Conservation (phyloP, 1,140 invertebrate genomes). For the Coelopa frigida region DNA sequence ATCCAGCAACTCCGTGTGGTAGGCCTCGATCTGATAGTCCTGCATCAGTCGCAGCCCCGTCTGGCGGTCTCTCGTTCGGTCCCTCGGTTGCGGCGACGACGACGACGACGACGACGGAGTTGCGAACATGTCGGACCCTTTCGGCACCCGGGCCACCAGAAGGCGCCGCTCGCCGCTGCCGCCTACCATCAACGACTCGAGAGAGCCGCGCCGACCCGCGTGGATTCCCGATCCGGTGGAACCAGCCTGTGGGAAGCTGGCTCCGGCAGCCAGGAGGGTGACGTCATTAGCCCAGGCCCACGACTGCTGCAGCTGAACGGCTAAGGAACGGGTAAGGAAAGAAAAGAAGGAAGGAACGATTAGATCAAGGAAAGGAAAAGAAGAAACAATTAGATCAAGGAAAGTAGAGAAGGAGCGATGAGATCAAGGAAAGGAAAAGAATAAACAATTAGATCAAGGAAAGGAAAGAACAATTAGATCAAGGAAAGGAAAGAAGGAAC, state of each 20-base stretch:
- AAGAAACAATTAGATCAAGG: background rate
- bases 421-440: too few species aligned
- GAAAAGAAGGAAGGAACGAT: too few species aligned
- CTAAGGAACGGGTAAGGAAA: slow-evolving; percentile 30
- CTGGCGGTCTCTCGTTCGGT: background rate
- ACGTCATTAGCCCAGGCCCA: slow-evolving; percentile 53
- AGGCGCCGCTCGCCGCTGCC: slow-evolving; percentile 40
- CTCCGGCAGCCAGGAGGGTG: slow-evolving; percentile 54
- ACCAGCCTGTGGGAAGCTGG: slow-evolving; percentile 48
- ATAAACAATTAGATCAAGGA: too few species aligned
- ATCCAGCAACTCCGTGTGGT: slow-evolving; percentile 17
- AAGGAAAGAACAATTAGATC: too few species aligned
- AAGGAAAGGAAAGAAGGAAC: background rate
- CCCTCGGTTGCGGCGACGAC: background rate
- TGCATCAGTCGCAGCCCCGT: slow-evolving; percentile 15
- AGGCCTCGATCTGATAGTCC: slow-evolving; percentile 21
- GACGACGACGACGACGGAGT: background rate
- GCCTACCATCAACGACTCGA: slow-evolving; percentile 47
- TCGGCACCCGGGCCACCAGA: slow-evolving; percentile 47
- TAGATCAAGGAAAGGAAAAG: slow-evolving; percentile 42
- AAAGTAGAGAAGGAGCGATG: too few species aligned
- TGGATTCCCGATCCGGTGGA: slow-evolving; percentile 60
- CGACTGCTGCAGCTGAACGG: slow-evolving; percentile 51
- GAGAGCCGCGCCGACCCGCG: slow-evolving; percentile 45
- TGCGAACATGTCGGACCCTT: slow-evolving; percentile 11